phyloP scores from a whole-genome alignment of 1,140 invertebrate genomes.

The Diabrotica virgifera region DNA sequence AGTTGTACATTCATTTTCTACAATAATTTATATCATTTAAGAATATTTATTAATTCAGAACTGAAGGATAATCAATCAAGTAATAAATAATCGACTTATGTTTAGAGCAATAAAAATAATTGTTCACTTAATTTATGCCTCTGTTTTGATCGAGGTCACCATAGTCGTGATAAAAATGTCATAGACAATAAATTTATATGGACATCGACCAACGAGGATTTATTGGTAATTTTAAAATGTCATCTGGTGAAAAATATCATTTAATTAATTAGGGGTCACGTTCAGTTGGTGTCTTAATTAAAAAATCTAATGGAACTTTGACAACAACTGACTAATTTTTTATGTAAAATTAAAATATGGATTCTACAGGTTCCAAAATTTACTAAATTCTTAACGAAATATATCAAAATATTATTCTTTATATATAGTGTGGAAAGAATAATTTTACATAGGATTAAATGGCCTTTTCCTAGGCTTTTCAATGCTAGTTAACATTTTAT shows the following conservation, averaged over 20 bases:
- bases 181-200: neutral
- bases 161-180: constrained; percentile 2
- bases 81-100: constrained; percentile 16
- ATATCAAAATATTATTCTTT: too few relatives aligned
- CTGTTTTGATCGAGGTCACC: constrained; percentile 16
- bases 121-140: constrained; percentile 17
- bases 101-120: constrained; percentile 21
- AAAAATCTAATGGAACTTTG: too few relatives aligned
- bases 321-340: too few relatives aligned
- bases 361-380: too few relatives aligned
- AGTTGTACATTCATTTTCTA: constrained; percentile 17
- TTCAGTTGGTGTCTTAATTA: too few relatives aligned
- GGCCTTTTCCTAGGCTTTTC: too few relatives aligned
- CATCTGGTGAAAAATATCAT: neutral
- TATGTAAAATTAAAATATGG: too few relatives aligned
- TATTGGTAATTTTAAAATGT: constrained; percentile 3
- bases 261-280: too few relatives aligned
- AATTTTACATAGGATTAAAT: too few relatives aligned
- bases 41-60: constrained; percentile 16
- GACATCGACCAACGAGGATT: neutral
- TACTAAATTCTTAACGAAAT: too few relatives aligned
- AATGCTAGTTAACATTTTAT: too few relatives aligned
- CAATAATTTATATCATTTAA: constrained; percentile 16
- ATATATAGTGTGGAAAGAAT: too few relatives aligned
- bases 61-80: constrained; percentile 17